Conservation (phyloP, 2,888 invertebrate species). For the Cotesia congregata region DNA sequence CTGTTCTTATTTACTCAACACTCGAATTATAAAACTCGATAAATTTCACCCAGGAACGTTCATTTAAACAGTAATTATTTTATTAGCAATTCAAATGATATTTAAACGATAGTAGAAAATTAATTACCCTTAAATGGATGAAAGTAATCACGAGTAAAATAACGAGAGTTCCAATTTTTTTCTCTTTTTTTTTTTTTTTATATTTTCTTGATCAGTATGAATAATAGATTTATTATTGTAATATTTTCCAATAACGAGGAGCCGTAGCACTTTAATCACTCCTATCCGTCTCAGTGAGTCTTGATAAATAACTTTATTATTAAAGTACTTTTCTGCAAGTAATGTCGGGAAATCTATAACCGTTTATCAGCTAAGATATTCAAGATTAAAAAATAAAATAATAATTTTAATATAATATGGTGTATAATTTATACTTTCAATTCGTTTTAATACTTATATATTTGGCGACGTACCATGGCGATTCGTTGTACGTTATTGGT, state of each 20-base stretch:
- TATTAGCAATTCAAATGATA: conserved; percentile 8
- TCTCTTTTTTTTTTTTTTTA: not conserved
- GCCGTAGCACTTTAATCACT: not conserved
- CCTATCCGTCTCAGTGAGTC: not conserved
- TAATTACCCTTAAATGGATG: conserved; percentile 27
- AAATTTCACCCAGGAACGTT: conserved; percentile 34
- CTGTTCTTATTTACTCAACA: conserved; percentile 14
- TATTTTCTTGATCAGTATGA: not conserved
- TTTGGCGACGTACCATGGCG: not conserved
- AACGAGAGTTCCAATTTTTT: not conserved
- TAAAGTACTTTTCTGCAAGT: not conserved
- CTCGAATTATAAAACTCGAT: conserved; percentile 14
- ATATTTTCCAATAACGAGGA: not conserved
- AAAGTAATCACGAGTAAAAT: not conserved
- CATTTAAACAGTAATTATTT: conserved; percentile 13
- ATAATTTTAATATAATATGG: not conserved
- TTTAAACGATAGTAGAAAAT: conserved; percentile 5
- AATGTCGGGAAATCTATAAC: not conserved
- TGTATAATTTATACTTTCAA: conserved; percentile 1
- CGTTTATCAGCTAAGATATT: not conserved
- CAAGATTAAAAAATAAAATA: not conserved
- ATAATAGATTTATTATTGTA: not conserved
- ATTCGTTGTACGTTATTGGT: not conserved
- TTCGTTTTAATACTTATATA: not conserved
- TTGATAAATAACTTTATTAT: not conserved